These are phyloP conservation scores for Tridacna crocea DNA, from an alignment of 2,888 invertebrate species.

Conservation along the genomic window DNA sequence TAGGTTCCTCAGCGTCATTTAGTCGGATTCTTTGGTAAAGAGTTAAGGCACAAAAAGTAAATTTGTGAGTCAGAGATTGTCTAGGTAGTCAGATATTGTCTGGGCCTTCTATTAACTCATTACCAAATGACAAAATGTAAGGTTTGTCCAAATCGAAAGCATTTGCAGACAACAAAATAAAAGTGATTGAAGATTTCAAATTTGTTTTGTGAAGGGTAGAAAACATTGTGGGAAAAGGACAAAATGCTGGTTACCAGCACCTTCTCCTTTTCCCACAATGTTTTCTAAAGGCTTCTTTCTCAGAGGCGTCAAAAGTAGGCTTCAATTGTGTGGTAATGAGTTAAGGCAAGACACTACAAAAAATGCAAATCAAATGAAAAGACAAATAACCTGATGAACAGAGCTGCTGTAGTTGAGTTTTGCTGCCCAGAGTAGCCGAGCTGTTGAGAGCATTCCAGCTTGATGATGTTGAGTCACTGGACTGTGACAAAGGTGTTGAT, in stretches of 20 bases:
- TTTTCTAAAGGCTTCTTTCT: neutral
- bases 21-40: too few species aligned
- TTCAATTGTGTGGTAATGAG: neutral
- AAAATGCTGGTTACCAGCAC: neutral
- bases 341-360: too few species aligned
- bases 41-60: too few species aligned
- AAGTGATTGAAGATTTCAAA: too few species aligned
- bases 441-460: slow-evolving; percentile 5
- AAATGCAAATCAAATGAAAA: neutral
- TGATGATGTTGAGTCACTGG: neutral
- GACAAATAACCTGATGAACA: neutral
- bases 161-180: too few species aligned
- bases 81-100: too few species aligned
- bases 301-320: neutral
- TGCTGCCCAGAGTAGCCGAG: neutral
- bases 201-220: too few species aligned
- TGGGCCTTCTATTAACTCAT: too few species aligned
- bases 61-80: too few species aligned
- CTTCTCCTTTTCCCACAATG: neutral
- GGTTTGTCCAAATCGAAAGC: too few species aligned
- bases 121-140: too few species aligned
- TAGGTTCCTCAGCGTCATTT: too few species aligned
- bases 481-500: neutral
- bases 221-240: neutral
- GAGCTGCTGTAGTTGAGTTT: neutral